Conservation (phyloP, 23 tunicate genomes). For the Trididemnum clinides region DNA sequence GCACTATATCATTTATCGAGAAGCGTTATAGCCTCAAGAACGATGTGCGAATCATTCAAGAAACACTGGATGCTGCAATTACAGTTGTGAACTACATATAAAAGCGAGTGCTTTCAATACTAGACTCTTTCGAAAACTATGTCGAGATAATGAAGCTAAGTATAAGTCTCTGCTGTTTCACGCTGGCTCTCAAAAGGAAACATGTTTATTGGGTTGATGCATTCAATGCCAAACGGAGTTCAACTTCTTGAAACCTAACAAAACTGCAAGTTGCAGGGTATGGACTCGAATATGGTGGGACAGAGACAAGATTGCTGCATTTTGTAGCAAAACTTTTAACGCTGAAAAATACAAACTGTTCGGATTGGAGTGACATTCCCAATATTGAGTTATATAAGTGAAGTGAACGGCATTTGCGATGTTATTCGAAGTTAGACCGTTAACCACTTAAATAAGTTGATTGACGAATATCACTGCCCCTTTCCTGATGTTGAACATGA, state of each 20-base stretch:
- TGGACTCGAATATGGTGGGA: background rate
- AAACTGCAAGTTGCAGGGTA: too few relatives aligned
- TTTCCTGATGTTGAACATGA: too few relatives aligned
- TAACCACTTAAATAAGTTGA: too few relatives aligned
- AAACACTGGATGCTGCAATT: slow-evolving; percentile 38
- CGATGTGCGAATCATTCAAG: slow-evolving; percentile 15
- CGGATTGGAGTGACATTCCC: slow-evolving; percentile 15
- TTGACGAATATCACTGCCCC: too few relatives aligned
- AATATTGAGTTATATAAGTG: too few relatives aligned
- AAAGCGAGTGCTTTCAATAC: slow-evolving; percentile 32
- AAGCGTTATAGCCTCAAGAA: slow-evolving; percentile 42
- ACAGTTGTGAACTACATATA: slow-evolving; percentile 39
- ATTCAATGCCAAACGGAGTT: slow-evolving; percentile 34
- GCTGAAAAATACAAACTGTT: slow-evolving; percentile 35
- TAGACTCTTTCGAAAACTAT: slow-evolving; percentile 21
- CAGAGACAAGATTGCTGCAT: slow-evolving; percentile 36
- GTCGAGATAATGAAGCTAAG: slow-evolving; percentile 7
- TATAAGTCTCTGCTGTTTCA: slow-evolving; percentile 21
- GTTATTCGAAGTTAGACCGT: too few relatives aligned
- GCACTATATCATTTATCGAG: slow-evolving; percentile 33
- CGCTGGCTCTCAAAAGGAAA: slow-evolving; percentile 55
- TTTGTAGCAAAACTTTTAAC: slow-evolving; percentile 24
- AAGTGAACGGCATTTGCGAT: too few relatives aligned
- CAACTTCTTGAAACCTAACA: slow-evolving; percentile 46
- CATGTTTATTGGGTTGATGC: slow-evolving; percentile 38